Evolutionary conservation across 2,888 invertebrate species (phyloP).

Genomic region (Latheticus oryzae): DNA sequence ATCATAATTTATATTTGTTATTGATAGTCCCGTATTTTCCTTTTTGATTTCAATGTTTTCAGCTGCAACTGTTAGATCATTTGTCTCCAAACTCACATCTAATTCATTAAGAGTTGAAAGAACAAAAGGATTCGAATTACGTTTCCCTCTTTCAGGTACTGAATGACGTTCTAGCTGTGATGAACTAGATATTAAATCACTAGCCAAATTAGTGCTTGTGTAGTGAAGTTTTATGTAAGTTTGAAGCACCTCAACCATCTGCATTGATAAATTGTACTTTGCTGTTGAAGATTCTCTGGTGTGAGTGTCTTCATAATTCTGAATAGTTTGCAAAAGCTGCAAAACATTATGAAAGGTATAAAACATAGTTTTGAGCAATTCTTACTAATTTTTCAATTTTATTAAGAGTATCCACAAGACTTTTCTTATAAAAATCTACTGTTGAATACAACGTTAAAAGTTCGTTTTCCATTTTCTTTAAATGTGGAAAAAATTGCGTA

Average conservation of each 20-base stretch:
- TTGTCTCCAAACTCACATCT: too few relatives aligned
- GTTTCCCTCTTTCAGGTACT: constrained; percentile 3
- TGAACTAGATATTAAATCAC: not conserved
- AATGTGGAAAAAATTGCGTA: too few relatives aligned
- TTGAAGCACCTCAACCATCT: not conserved
- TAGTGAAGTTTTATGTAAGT: constrained; percentile 2
- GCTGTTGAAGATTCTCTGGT: not conserved
- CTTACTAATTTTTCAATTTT: constrained; percentile 12
- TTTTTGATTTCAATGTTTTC: too few relatives aligned
- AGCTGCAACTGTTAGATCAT: too few relatives aligned
- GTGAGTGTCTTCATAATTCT: not conserved
- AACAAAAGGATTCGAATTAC: not conserved
- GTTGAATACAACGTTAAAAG: constrained; percentile 4
- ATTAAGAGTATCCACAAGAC: not conserved
- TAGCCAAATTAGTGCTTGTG: not conserved
- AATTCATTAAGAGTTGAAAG: not conserved
- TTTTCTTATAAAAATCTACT: not conserved
- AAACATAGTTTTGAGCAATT: too few relatives aligned
- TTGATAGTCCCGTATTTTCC: too few relatives aligned
- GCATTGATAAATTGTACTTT: constrained; percentile 2
- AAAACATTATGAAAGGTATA: too few relatives aligned
- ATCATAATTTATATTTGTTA: too few relatives aligned
- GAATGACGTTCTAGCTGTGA: not conserved
- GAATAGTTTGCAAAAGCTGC: not conserved
- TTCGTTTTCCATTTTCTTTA: constrained; percentile 6